Base-by-base conservation (phyloP, 92 coral and sea anemone genomes). In the Bergia sp. region DNA sequence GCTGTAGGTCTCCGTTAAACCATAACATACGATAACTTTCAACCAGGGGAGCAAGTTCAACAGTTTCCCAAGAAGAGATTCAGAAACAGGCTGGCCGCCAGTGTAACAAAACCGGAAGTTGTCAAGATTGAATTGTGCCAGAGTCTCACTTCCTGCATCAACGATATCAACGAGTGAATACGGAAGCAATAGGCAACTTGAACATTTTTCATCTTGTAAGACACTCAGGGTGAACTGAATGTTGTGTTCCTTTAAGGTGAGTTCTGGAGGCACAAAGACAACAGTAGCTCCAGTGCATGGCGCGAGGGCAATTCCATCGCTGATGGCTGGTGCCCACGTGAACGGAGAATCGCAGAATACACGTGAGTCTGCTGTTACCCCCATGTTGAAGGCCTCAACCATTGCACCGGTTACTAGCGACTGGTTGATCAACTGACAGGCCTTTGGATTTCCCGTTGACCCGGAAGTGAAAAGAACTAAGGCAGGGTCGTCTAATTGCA, bases 401-500 rank as follows among this genome's bases (percentile, higher is more conserved):
- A 55, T 37, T 55, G 79, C 44, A 4, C 90, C 93, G 45, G 61
- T 73, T n/a, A 86, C 84, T 39, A 86, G 43, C 8, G 86, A 73
- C 50, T 86, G 90, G 81, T 90, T 74, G 8, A 90, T 82, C 29
- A 80, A 81, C 47, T 85, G 89, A 38, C 50, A 61, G n/a, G 82
- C 74, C 73, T 90, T 90, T 53, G 88, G 90, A 64, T 37, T 74
- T 1, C 90, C 89, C 1, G 93, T 90, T 80, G 82, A 69, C 0
- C 92, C 92, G 41, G 92, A 90, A 36, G 90, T 90, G 77, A 41
- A 1, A 41, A 73, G 42, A 20, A 73, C 44, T 20, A 73, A 37
- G 20, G 77, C 77, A 1, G 77, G 42, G 41, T 73, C 77, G 23
- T 73, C 77, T 10, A 73, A 73, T 11, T 73, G 77, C 15, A 73